These are phyloP conservation scores for Drosophila ficusphila DNA, from an alignment of 1,140 invertebrate species.

Conservation along the genomic window DNA sequence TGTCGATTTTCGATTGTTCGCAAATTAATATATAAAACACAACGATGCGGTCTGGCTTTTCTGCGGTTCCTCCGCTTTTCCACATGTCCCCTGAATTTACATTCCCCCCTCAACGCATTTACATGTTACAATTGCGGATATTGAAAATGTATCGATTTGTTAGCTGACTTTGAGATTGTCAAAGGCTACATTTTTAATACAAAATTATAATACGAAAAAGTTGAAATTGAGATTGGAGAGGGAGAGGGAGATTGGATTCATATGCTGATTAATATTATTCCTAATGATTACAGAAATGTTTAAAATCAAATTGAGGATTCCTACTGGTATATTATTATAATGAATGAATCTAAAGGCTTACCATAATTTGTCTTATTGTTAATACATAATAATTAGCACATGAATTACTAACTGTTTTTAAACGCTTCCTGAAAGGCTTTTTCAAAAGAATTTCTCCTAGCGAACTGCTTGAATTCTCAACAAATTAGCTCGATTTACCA, in stretches of 20 bases:
- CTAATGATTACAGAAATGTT: too few relatives aligned
- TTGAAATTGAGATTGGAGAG: too few relatives aligned
- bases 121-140: constrained; percentile 42
- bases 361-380: too few relatives aligned
- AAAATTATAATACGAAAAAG: neutral
- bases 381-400: too few relatives aligned
- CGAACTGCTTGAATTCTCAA: constrained; percentile 7
- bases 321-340: too few relatives aligned
- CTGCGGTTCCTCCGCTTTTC: constrained; percentile 23
- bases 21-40: constrained; percentile 83
- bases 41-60: constrained; percentile 36
- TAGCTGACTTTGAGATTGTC: constrained; percentile 14
- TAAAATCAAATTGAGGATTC: too few relatives aligned
- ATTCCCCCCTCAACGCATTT: constrained; percentile 17
- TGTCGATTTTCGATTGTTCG: constrained; percentile 83
- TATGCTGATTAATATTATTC: too few relatives aligned
- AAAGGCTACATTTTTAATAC: constrained; percentile 12
- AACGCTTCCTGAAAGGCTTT: neutral
- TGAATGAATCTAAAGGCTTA: too few relatives aligned
- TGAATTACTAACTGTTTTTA: too few relatives aligned
- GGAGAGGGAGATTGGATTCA: too few relatives aligned
- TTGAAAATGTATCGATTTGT: constrained; percentile 46
- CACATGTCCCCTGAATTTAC: constrained; percentile 7
- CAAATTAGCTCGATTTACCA: constrained; percentile 20
- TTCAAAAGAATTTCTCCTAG: constrained; percentile 1